These are phyloP conservation scores for Pedionomus torquatus DNA, from an alignment of 2,113 vertebrate species.

Conservation along the genomic window DNA sequence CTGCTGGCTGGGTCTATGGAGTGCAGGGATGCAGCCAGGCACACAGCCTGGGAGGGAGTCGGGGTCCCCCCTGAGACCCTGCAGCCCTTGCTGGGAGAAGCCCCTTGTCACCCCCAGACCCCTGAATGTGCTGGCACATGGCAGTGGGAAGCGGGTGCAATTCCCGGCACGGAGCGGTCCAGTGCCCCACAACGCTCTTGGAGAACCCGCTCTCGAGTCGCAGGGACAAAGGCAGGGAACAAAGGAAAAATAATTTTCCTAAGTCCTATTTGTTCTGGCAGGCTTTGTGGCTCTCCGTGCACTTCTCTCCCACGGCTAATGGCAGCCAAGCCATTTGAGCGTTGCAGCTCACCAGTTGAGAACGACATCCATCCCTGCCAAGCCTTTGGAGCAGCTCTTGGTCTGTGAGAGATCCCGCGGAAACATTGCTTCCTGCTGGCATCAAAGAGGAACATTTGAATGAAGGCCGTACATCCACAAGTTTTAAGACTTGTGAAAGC, in stretches of 20 bases:
- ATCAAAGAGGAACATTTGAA: conserved; percentile 22
- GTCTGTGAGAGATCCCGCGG: neutral
- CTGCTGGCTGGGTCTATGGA: neutral
- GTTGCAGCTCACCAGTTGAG: neutral
- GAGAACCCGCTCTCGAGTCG: neutral
- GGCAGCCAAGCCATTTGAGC: neutral
- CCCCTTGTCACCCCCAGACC: neutral
- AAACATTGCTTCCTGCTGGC: conserved; percentile 49
- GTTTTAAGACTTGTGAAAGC: neutral
- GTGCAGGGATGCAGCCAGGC: neutral
- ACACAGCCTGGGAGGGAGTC: neutral
- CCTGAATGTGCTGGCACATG: rapidly evolving
- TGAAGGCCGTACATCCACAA: neutral
- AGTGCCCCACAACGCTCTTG: neutral
- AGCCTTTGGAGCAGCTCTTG: neutral
- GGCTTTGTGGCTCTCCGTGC: neutral
- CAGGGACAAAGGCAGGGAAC: conserved; percentile 36
- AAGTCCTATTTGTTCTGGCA: conserved; percentile 57
- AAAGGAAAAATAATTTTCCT: conserved; percentile 38
- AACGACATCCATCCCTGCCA: neutral
- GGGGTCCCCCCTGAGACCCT: neutral
- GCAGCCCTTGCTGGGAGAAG: neutral
- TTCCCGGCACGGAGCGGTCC: neutral
- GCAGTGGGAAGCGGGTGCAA: neutral
- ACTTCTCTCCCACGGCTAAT: neutral